Percentiles rank a stretch among this genome's conserved stretches.
These are phyloP conservation scores for Pseudorhombus dupliciocellatus DNA, from an alignment of 2,113 vertebrate genomes.

Conservation along the genomic window DNA sequence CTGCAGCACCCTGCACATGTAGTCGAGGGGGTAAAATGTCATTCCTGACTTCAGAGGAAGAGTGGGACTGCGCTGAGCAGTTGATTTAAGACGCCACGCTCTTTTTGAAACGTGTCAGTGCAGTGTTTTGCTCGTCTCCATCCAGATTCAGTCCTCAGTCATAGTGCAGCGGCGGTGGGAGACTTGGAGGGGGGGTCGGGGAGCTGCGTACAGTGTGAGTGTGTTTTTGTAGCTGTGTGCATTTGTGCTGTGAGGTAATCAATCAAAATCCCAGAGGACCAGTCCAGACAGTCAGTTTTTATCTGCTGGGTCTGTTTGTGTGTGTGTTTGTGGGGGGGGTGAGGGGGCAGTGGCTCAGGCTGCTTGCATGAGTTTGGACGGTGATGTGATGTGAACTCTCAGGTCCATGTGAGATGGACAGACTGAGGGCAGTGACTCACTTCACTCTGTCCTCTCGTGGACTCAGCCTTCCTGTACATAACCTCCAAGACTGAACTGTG, in stretches of 20 bases:
- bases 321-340: constrained; percentile 13
- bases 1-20: constrained; percentile 45
- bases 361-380: constrained; percentile 16
- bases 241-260: constrained; percentile 40
- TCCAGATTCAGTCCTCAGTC: constrained; percentile 18
- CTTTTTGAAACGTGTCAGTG: neutral
- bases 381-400: constrained; percentile 73
- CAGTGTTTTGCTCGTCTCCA: neutral
- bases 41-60: constrained; percentile 22
- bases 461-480: neutral
- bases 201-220: neutral
- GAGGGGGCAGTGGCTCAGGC: constrained; percentile 31
- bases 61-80: neutral
- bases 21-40: neutral
- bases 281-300: constrained; percentile 8
- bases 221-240: constrained; percentile 54
- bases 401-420: constrained; percentile 64
- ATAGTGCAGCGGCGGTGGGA: constrained; percentile 14
- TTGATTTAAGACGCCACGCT: constrained; percentile 3
- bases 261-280: constrained; percentile 31
- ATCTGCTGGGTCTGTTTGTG: constrained; percentile 14
- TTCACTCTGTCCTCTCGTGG: constrained; percentile 36
- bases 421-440: constrained; percentile 45
- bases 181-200: neutral
- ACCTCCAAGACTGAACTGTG: constrained; percentile 33